These are phyloP conservation scores for Porites lutea DNA, from an alignment of 64 coral and sea anemone genomes.

Conservation along the genomic window DNA sequence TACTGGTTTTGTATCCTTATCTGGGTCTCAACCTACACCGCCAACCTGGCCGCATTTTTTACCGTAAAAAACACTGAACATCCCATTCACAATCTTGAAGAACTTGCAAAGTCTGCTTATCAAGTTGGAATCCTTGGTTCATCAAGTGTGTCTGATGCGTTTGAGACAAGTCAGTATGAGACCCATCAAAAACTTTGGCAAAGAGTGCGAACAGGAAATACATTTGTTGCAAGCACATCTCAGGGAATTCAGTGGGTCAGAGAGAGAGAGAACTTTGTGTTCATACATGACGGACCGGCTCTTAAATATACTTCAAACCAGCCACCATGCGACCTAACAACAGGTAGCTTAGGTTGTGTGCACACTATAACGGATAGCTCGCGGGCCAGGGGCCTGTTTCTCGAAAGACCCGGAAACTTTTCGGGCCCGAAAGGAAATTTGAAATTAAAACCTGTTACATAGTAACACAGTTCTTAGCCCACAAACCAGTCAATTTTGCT, in stretches of 20 bases:
- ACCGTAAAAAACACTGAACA: slow-evolving; percentile 44
- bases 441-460: no score
- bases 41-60: no score
- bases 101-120: slow-evolving; percentile 15
- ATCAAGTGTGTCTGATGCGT: neutral
- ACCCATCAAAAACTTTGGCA: neutral
- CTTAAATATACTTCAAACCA: slow-evolving; percentile 8
- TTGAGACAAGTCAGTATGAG: slow-evolving; percentile 5
- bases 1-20: slow-evolving; percentile 77
- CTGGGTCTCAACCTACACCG: neutral
- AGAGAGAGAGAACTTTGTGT: neutral
- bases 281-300: neutral
- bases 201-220: neutral
- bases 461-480: no score
- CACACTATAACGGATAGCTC: no score
- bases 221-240: neutral
- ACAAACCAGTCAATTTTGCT: no score
- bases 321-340: slow-evolving; percentile 12
- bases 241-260: slow-evolving; percentile 5
- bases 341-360: neutral
- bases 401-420: no score
- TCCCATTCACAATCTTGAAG: slow-evolving; percentile 30
- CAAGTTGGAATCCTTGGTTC: neutral
- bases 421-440: no score
- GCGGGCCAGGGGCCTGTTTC: no score